Evolutionary conservation across 2,113 vertebrate species (phyloP), one percentile per base, ranked within the genome.

Genomic region (Osmerus mordax): DNA sequence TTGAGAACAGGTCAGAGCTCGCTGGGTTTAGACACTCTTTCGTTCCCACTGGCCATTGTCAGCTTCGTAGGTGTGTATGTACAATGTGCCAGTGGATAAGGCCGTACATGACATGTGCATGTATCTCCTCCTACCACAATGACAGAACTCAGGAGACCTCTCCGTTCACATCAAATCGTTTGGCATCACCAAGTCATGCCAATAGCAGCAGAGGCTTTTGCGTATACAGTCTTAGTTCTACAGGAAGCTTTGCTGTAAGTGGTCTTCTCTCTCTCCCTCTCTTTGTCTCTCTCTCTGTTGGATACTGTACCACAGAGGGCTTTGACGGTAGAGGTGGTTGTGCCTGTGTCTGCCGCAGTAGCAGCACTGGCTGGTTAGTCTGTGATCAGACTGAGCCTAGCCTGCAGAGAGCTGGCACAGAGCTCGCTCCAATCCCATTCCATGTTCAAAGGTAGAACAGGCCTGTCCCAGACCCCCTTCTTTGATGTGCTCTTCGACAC

Each of bases 401-500:
- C 92, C 92, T 92, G 87, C 90, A 91, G 93, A 93, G 90, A 91
- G 86, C 90, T 92, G 93, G 93, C 93, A 47, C 41, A 47, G 41
- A 47, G 89, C 92, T 90, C 87, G 79, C 84, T 90, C 83, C 79
- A 91, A 87, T 91, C 90, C 92, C 93, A 92, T 87, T 91, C 91
- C 91, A 89, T 92, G 90, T 94, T 95, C 91, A 93, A 94, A 95
- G 90, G 91, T 91, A 95, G 89, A 93, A 89, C 74, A 87, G 88
- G 91, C 86, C 89, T 91, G 91, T 89, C 86, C 82, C 83, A 87
- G 90, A 84, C 88, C 83, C 55, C 60, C 66, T 63, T 88, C 92
- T 97, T 94, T 95, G 92, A 95, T 93, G 94, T 93, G 87, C 88
- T 93, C 89, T 87, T 92, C 91, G 90, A 89, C 94, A 92, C 92